Conservation (phyloP, 2,888 invertebrate species). For the Xestia rhomboidea region DNA sequence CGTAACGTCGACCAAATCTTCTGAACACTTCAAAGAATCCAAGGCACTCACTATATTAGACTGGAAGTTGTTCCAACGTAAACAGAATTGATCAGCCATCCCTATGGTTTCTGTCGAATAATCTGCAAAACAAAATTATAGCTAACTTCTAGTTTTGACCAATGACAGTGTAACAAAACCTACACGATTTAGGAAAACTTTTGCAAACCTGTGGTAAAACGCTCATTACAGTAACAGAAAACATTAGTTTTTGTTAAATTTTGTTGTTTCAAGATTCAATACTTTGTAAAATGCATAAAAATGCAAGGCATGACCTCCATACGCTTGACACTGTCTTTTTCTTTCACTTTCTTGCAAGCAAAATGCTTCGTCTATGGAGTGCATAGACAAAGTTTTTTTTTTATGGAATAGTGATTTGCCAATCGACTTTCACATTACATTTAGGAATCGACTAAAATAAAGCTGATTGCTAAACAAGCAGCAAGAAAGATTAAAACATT, state of each 20-base stretch:
- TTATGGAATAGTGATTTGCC: neutral
- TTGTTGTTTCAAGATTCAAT: constrained; percentile 62
- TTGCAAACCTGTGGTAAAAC: constrained; percentile 71
- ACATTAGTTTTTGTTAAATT: constrained; percentile 71
- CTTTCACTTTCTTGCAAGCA: constrained; percentile 78
- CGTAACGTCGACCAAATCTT: constrained; percentile 94
- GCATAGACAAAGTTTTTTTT: constrained; percentile 33
- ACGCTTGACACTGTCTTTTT: constrained; percentile 84
- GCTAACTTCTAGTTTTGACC: constrained; percentile 73
- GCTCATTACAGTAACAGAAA: constrained; percentile 74
- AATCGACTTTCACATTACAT: neutral
- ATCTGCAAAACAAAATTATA: constrained; percentile 77
- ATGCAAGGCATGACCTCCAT: constrained; percentile 90
- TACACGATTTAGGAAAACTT: constrained; percentile 39
- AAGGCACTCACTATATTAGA: constrained; percentile 93
- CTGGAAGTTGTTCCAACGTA: constrained; percentile 94
- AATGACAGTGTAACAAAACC: constrained; percentile 67
- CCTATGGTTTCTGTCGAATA: constrained; percentile 80
- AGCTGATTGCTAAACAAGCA: neutral
- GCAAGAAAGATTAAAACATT: neutral
- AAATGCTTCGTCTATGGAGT: constrained; percentile 48
- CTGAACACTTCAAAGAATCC: constrained; percentile 92
- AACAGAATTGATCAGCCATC: constrained; percentile 93
- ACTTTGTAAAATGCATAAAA: constrained; percentile 82
- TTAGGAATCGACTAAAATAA: neutral